These are phyloP conservation scores for Ctenopoma kingsleyae DNA, from an alignment of 2,797 vertebrate species.

Conservation along the genomic window DNA sequence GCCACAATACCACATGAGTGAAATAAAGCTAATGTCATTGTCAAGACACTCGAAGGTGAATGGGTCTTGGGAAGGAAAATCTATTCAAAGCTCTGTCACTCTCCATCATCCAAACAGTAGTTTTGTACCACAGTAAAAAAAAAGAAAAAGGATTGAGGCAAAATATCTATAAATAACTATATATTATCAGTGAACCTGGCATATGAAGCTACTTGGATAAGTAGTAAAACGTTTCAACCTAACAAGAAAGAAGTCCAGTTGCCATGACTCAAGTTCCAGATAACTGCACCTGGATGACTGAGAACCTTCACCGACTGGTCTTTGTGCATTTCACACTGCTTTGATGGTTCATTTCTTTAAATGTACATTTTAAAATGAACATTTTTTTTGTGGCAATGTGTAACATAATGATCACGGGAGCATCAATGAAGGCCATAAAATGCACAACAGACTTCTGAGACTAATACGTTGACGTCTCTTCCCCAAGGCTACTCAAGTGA, in stretches of 20 bases:
- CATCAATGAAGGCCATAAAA: slow-evolving; percentile 72
- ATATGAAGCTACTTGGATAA: too few relatives aligned
- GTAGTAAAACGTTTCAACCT: too few relatives aligned
- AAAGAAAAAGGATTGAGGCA: too few relatives aligned
- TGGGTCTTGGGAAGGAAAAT: slow-evolving; percentile 25
- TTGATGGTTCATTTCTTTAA: slow-evolving; percentile 31
- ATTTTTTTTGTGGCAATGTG: slow-evolving; percentile 29
- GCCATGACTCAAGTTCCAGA: too few relatives aligned
- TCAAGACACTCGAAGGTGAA: slow-evolving; percentile 41
- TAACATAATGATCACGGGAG: slow-evolving; percentile 50
- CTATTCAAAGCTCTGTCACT: slow-evolving; percentile 27
- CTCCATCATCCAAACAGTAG: slow-evolving; percentile 20
- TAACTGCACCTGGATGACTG: too few relatives aligned
- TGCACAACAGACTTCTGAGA: slow-evolving; percentile 64
- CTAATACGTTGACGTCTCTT: slow-evolving; percentile 66
- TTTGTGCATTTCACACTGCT: neutral
- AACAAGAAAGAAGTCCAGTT: too few relatives aligned
- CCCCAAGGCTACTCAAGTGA: slow-evolving; percentile 71
- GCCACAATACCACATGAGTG: slow-evolving; percentile 33
- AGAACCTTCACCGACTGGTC: too few relatives aligned
- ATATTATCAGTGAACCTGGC: slow-evolving; percentile 3
- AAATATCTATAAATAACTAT: neutral
- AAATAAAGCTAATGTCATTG: slow-evolving; percentile 41
- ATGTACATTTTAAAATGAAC: slow-evolving; percentile 35
- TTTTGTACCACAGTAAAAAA: slow-evolving; percentile 15